Base-by-base conservation (phyloP, 1,140 invertebrate species). In the Leptestheria dahalacensis region DNA sequence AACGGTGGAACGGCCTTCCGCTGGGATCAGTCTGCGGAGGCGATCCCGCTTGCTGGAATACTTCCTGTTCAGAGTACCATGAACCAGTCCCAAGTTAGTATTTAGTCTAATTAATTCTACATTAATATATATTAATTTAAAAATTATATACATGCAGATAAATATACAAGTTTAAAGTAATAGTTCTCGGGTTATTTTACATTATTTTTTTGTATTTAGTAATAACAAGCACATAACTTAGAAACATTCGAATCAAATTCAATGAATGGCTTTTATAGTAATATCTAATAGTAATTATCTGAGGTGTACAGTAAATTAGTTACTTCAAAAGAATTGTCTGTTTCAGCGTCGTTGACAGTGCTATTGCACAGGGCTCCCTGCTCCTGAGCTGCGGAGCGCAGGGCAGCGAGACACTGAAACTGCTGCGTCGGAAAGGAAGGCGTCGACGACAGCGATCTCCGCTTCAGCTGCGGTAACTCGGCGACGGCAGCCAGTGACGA, bases 1-100 rank as follows among this genome's bases (percentile, higher is more conserved):
- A 83, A 46, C 82, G 72, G 63, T 84, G 82, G 63, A 84, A 83
- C 21, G 75, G 72, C 20, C 77, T 72, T 60, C 63, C 47, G 24
- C 41, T 23, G 18, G 46, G 10, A 28, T 60, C 49, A 12, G 24
- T 41, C 15, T 41, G 33, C 33, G 33, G 33, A 41, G 33, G 33
- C 33, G 33, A 41, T 41, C 33, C 33, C 15, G 33, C 33, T 41
- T 41, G 33, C 33, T 41, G 33, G 33, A 41, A 41, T 9, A 41
- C 33, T 41, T 41, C 33, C 33, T 41, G 33, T 15, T 9, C n/a
- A n/a, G n/a, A n/a, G n/a, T n/a, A n/a, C n/a, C n/a, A n/a, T n/a
- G n/a, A n/a, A n/a, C n/a, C n/a, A n/a, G n/a, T n/a, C n/a, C n/a
- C n/a, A n/a, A n/a, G n/a, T n/a, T n/a, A n/a, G n/a, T n/a, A n/a